Base-by-base conservation (phyloP, 1,140 invertebrate genomes). In the Dreissena rostriformis region DNA sequence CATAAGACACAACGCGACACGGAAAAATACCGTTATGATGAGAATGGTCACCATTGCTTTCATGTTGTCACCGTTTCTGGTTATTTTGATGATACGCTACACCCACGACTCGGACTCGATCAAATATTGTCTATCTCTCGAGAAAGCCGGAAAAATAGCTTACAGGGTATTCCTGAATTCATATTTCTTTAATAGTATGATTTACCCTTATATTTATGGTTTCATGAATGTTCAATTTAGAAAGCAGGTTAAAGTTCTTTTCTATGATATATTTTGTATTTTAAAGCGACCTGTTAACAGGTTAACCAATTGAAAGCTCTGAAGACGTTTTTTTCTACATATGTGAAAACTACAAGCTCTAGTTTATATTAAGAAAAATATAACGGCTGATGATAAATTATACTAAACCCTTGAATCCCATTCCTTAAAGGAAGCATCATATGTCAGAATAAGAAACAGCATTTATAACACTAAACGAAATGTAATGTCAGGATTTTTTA, bases 21-120 rank as follows among this genome's bases (percentile, higher is more conserved):
- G 81, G 51, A 83, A 75, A 51, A 83, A 83, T 70, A 83, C 81
- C 7, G 55, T 83, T 15, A 83, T 83, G 81, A 83, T 83, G 81
- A n/a, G 81, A 70, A 71, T 83, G 81, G 81, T 83, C 6, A 83
- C 81, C 11, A 83, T 83, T 39, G 81, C 81, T 24, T 83, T 83
- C 51, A 77, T 83, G 81, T 19, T 71, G 57, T 76, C 72, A 28
- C 81, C 81, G 68, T 83, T 83, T 68, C 51, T 83, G 12, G 19
- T 66, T 2, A 71, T 83, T 49, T 29, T 83, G 15, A 70, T 76
- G 8, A 76, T 83, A 53, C 72, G 81, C 55, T 75, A 76, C 22
- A 51, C 72, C 6, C 66, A 83, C 29, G 57, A 11, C 11, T 4
- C 17, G 57, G 57, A 61, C 12, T 61, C 57, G 2, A 17, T 63